Base-by-base conservation (phyloP, 2,113 vertebrate genomes). In the Corapipo altera region DNA sequence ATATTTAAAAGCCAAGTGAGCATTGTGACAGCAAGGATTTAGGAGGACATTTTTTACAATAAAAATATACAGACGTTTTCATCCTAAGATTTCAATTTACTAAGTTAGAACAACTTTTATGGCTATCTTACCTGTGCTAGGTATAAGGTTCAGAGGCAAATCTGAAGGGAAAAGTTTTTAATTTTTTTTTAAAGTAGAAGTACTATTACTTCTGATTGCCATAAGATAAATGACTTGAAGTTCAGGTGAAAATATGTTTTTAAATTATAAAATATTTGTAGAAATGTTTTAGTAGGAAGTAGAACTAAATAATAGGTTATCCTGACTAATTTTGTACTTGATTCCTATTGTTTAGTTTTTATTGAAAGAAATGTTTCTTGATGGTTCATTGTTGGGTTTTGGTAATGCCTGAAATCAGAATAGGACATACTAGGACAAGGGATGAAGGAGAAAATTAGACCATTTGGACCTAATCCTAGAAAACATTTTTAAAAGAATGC, bases 1-100 rank as follows among this genome's bases (percentile, higher is more conserved):
- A 89, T 66, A 87, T 87, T 75, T 82, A 72, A 91, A 91, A 84
- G 13, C 17, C 19, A 86, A 83, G 27, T 57, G 32, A 54, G 4
- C 17, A 52, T 17, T n/a, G 44, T 61, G 37, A 83, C 41, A 61
- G 14, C 23, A 51, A 62, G 32, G 17, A 73, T 80, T 83, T 80
- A 84, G 11, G 30, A 54, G 30, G 10, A 64, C 6, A 0, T 28
- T 49, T 88, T 49, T 22, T 32, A 28, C 22, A 52, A 54, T 69
- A 73, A 76, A 74, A 64, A 35, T 44, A 6, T 65, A 37, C 9
- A 69, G 26, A 30, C 35, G 12, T 49, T 85, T 95, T 30, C 33
- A 44, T 88, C 61, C 8, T 32, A 83, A 61, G 41, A 58, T 69
- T 79, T 52, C 11, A 24, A 27, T 64, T 90, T 76, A 44, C 9